These are phyloP conservation scores for Epinephelus moara DNA, from an alignment of 2,113 vertebrate species.

Conservation along the genomic window DNA sequence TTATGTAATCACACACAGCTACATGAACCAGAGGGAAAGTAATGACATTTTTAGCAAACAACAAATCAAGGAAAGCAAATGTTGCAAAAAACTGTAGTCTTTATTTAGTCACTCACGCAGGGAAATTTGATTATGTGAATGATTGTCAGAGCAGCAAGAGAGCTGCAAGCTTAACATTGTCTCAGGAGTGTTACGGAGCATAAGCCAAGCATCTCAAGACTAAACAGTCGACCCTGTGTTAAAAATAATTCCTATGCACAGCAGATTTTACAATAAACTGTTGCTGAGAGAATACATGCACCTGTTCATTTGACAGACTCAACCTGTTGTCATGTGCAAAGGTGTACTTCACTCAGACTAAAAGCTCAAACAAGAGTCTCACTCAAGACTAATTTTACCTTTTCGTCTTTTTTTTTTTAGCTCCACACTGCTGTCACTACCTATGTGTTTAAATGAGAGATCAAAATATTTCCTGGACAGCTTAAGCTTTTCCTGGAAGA, in stretches of 20 bases:
- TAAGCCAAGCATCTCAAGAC: not conserved
- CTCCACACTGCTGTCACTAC: not conserved
- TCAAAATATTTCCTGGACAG: not conserved
- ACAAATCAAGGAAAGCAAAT: not conserved
- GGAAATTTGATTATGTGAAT: not conserved
- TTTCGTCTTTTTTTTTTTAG: not conserved
- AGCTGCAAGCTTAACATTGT: not conserved
- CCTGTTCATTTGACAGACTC: not conserved
- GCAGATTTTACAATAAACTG: not conserved
- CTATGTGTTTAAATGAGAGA: no score
- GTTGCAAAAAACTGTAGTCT: not conserved
- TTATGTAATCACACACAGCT: conserved; percentile 25
- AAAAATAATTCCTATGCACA: not conserved
- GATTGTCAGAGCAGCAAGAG: not conserved
- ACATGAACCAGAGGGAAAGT: conserved; percentile 13
- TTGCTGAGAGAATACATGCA: not conserved
- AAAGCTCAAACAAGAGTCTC: not conserved
- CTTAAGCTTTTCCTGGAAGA: not conserved
- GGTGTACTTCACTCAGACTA: not conserved
- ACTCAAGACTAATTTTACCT: not conserved
- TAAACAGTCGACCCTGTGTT: not conserved
- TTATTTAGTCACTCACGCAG: not conserved
- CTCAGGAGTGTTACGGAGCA: not conserved
- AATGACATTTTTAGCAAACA: not conserved
- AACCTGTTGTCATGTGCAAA: not conserved